Evolutionary conservation across 1,140 invertebrate genomes (phyloP).

Genomic region (Apis dorsata): DNA sequence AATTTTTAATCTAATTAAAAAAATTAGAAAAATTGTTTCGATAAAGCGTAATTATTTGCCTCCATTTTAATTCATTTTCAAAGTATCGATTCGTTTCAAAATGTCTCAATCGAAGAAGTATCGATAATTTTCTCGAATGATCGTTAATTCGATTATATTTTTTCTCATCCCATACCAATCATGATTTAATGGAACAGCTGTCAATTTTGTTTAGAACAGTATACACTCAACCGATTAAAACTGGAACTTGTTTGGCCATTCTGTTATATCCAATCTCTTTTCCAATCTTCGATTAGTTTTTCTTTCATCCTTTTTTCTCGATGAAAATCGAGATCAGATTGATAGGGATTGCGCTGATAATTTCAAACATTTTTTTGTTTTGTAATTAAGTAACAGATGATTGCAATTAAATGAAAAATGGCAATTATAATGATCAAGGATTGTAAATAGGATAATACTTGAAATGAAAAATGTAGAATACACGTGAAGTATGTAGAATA

Average conservation of each 20-base stretch:
- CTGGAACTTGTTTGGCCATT: not conserved
- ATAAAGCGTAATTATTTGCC: no score
- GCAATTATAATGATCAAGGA: no score
- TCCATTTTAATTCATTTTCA: no score
- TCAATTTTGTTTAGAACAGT: not conserved
- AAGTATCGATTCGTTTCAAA: not conserved
- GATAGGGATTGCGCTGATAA: no score
- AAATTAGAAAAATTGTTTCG: no score
- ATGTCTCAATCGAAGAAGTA: no score
- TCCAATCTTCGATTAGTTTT: conserved; percentile 18
- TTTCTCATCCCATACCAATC: no score
- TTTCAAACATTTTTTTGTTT: no score
- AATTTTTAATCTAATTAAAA: no score
- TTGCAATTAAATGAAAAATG: no score
- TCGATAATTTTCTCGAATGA: not conserved
- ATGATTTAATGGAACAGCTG: not conserved
- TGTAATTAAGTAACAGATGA: no score
- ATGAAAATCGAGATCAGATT: not conserved
- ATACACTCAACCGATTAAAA: not conserved
- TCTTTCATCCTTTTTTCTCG: not conserved
- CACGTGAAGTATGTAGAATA: not conserved
- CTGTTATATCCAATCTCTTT: not conserved
- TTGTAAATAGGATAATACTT: not conserved
- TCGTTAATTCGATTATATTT: not conserved
- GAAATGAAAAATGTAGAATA: not conserved